These are phyloP conservation scores for Drosophila tristis DNA, from an alignment of 1,140 invertebrate genomes.

Conservation along the genomic window DNA sequence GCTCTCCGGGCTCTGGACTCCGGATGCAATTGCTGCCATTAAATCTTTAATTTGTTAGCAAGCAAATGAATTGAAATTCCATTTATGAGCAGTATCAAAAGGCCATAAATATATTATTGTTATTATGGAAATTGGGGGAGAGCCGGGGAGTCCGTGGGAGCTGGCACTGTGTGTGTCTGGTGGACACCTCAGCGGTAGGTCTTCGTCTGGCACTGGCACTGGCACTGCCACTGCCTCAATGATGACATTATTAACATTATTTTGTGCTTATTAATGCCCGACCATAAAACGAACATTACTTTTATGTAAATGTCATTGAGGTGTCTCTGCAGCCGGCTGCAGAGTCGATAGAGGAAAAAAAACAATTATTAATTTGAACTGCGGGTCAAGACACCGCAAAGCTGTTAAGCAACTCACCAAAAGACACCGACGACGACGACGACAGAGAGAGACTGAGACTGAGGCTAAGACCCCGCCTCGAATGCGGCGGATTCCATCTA, in stretches of 20 bases:
- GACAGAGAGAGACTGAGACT: too few relatives aligned
- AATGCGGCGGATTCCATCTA: conserved; percentile 14
- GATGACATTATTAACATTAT: conserved; percentile 81
- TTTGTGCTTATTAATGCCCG: conserved; percentile 74
- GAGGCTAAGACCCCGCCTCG: too few relatives aligned
- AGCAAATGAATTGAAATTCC: conserved; percentile 63
- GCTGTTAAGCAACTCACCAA: conserved; percentile 18
- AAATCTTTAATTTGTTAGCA: conserved; percentile 37
- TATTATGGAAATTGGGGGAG: conserved; percentile 30
- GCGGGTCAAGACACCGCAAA: conserved; percentile 52
- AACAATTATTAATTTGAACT: conserved; percentile 72
- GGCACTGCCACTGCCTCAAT: conserved; percentile 32
- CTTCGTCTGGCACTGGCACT: not conserved
- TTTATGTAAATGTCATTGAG: conserved; percentile 76
- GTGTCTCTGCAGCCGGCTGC: conserved; percentile 37
- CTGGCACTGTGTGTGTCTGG: too few relatives aligned
- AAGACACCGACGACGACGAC: too few relatives aligned
- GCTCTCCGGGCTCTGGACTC: not conserved
- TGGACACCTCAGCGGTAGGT: conserved; percentile 50
- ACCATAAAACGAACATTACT: conserved; percentile 56
- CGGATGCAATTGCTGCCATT: conserved; percentile 50
- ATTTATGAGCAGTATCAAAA: conserved; percentile 38
- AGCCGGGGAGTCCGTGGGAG: conserved; percentile 4
- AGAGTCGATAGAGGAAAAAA: conserved; percentile 12
- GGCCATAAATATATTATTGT: conserved; percentile 64